Evolutionary conservation across 2,113 vertebrate species (phyloP).

Genomic region (Orycteropus afer): DNA sequence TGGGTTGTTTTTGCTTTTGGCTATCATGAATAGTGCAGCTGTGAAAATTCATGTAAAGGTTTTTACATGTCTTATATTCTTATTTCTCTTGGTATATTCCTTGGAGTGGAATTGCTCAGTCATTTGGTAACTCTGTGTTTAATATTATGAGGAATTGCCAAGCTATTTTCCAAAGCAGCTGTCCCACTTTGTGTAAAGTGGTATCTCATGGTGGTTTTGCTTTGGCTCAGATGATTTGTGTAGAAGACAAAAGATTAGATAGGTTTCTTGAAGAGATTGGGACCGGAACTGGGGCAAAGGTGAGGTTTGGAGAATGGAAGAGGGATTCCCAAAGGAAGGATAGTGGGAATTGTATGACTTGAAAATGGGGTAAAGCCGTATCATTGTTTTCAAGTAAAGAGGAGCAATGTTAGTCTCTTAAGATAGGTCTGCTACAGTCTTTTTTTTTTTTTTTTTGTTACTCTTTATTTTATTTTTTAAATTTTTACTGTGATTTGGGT

Average conservation of each 20-base stretch:
- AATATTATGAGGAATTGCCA: slow-evolving; percentile 23
- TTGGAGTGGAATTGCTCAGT: slow-evolving; percentile 47
- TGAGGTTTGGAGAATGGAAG: slow-evolving; percentile 5
- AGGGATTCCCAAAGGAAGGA: neutral
- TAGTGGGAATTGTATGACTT: neutral
- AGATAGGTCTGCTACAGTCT: neutral
- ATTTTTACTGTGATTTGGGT: too few species aligned
- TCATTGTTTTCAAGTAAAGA: slow-evolving; percentile 40
- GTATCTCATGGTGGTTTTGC: slow-evolving; percentile 41
- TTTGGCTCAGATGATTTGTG: slow-evolving; percentile 16
- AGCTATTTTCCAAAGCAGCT: slow-evolving; percentile 51
- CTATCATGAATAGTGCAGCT: neutral
- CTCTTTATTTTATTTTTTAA: neutral
- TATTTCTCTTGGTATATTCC: slow-evolving; percentile 19
- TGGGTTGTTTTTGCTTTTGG: slow-evolving; percentile 34
- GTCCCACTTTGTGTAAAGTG: slow-evolving; percentile 26
- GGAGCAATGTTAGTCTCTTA: slow-evolving; percentile 7
- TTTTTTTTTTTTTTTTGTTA: neutral
- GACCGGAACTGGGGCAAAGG: slow-evolving; percentile 42
- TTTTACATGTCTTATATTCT: slow-evolving; percentile 47
- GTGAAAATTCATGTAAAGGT: neutral
- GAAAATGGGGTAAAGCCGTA: neutral
- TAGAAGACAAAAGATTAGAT: slow-evolving; percentile 15
- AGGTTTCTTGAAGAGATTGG: slow-evolving; percentile 47
- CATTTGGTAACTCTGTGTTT: neutral